phyloP scores from a whole-genome alignment of 2,888 invertebrate genomes.

The Graphium colonna region DNA sequence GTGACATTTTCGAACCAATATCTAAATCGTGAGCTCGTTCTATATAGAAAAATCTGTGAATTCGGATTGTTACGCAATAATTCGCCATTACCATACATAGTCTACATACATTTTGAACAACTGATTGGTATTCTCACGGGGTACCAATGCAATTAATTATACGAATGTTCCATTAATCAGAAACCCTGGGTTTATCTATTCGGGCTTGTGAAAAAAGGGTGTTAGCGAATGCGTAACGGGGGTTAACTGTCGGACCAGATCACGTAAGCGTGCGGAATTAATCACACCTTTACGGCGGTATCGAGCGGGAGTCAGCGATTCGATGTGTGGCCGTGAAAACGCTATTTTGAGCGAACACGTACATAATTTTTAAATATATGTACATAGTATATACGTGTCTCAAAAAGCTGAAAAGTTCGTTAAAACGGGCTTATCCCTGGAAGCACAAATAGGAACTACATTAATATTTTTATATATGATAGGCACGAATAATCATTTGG shows the following conservation, averaged over 20 bases:
- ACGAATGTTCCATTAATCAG: constrained; percentile 23
- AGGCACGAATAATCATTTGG: no score
- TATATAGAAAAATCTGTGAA: no score
- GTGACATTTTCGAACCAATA: no score
- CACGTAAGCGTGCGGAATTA: constrained; percentile 73
- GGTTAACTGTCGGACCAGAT: constrained; percentile 61
- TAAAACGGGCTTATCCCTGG: no score
- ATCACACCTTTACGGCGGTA: constrained; percentile 66
- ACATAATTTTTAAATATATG: background rate
- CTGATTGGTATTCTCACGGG: background rate
- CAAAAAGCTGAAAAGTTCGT: no score
- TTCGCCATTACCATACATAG: no score
- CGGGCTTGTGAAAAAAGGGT: constrained; percentile 39
- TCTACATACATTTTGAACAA: no score
- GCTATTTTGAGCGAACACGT: constrained; percentile 18
- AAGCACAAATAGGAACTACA: no score
- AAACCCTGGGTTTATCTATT: constrained; percentile 24
- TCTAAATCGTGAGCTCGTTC: no score
- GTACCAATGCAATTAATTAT: constrained; percentile 7
- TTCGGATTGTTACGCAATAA: no score
- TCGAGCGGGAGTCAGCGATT: constrained; percentile 64
- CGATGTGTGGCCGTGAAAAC: constrained; percentile 38
- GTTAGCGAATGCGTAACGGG: constrained; percentile 44
- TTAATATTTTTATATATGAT: no score
- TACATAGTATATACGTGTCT: no score